Evolutionary conservation across 1,140 invertebrate species (phyloP), one percentile per base, ranked within the genome.

Genomic region (Halotydeus destructor): DNA sequence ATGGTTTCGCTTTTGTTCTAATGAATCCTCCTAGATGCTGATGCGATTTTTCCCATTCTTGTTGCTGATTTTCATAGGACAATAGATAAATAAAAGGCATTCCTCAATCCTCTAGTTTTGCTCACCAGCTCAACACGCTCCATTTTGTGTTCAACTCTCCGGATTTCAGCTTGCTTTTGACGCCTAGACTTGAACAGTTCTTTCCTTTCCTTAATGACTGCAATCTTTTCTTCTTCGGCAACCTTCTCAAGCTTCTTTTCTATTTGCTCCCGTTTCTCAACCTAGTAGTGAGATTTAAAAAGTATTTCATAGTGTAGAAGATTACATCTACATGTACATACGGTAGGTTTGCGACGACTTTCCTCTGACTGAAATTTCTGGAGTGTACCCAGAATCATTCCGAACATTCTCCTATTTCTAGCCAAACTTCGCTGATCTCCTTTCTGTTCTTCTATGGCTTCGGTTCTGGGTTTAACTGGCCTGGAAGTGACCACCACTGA

Each of bases 311-410:
- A 44, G 8, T 45, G 5, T n/a, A 12, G 9, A 12, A 4, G 2
- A 21, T 1, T 23, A 23, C 12, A 33, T 23, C n/a, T 16, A 31
- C 36, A 36, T 19, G 8, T 25, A 49, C 44, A 53, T 54, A 70
- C 70, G 57, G 66, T 66, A 53, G 72, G 55, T 60, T 84, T 82
- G 43, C 84, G 61, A 47, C 76, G 76, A 39, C 80, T 83, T 62
- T 93, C 84, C 58, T 96, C 88, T 57, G 84, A 78, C 54, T 84
- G 76, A 59, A 96, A 96, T 58, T 84, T 86, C 54, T 91, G 82
- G 47, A 96, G 60, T 31, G 88, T 94, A 3, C 88, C 88, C 26
- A 96, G 60, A 27, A 96, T 63, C 23, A 81, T 79, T 21, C 88
- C 85, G 67, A 96, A 93, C 78, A 96, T 93, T 47, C 89, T 68